A percentile compares a stretch with the other conserved stretches of the same genome.
Conservation (phyloP, 1,140 invertebrate genomes). For the Drosophila asahinai region DNA sequence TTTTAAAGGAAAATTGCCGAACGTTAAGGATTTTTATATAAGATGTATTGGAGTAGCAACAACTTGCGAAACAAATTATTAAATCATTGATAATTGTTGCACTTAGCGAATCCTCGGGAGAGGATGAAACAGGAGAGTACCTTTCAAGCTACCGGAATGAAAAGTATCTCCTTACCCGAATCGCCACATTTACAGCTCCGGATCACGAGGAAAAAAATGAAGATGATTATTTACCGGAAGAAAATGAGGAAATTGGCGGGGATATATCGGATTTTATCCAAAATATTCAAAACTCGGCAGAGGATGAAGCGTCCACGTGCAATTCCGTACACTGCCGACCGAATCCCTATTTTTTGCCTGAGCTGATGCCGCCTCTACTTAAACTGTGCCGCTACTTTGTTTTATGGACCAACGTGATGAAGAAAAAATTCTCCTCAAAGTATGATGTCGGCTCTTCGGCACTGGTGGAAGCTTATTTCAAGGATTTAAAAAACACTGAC, state of each 20-base stretch:
- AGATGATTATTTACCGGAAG: neutral
- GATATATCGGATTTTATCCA: neutral
- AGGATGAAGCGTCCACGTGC: neutral
- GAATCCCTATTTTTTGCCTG: neutral
- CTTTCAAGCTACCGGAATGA: neutral
- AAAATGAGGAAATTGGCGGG: neutral
- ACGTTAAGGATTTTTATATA: neutral
- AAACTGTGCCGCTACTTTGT: neutral
- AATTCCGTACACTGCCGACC: neutral
- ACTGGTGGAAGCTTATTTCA: too few relatives aligned
- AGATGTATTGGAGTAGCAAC: conserved; percentile 2
- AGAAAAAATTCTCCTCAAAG: too few relatives aligned
- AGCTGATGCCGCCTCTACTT: neutral
- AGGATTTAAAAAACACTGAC: too few relatives aligned
- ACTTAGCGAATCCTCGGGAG: conserved; percentile 5
- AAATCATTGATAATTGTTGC: neutral
- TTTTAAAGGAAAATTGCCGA: conserved; percentile 1
- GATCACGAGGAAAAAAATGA: too few relatives aligned
- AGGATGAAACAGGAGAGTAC: neutral
- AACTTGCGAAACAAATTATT: neutral
- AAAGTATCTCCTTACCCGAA: neutral
- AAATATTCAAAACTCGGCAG: neutral
- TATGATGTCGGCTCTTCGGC: too few relatives aligned
- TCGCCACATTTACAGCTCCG: neutral
- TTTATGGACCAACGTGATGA: too few relatives aligned